Percentiles rank a stretch among this genome's conserved stretches.
Conservation (phyloP, 2,797 vertebrate genomes). For the Threskiornis aethiopicus region DNA sequence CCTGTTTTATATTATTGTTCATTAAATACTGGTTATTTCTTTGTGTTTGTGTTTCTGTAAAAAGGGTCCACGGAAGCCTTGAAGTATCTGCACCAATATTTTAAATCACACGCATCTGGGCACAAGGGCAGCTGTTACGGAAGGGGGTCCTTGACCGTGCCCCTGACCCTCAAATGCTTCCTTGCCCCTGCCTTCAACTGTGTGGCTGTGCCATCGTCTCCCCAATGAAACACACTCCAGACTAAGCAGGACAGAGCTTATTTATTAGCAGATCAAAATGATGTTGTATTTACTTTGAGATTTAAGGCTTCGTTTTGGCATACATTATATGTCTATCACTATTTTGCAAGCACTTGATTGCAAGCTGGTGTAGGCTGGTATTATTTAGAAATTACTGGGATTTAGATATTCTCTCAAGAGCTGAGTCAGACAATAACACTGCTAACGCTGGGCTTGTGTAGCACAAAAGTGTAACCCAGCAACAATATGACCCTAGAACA, state of each 20-base stretch:
- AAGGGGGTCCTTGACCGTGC: not conserved
- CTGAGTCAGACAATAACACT: not conserved
- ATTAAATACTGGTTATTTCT: not conserved
- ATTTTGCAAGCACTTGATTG: accelerated
- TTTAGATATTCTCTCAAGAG: not conserved
- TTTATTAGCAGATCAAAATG: conserved; percentile 11
- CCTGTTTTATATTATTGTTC: not conserved
- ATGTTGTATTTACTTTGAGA: not conserved
- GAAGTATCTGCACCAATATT: not conserved
- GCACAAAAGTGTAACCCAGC: not conserved
- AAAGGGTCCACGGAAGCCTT: not conserved
- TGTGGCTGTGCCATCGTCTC: not conserved
- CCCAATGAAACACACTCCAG: not conserved
- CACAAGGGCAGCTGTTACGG: not conserved
- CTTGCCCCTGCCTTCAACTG: not conserved
- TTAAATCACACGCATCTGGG: not conserved
- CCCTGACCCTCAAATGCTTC: not conserved
- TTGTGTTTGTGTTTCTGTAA: not conserved
- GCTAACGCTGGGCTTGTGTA: not conserved
- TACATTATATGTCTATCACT: accelerated
- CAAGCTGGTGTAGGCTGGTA: not conserved
- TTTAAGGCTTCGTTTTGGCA: not conserved
- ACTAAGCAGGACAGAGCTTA: not conserved
- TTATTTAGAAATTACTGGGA: not conserved
- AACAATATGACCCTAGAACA: not conserved